Percentiles rank a stretch among this genome's conserved stretches.
These are phyloP conservation scores for Scelioninae gen. 2 DNA, from an alignment of 2,888 invertebrate genomes.

Conservation along the genomic window DNA sequence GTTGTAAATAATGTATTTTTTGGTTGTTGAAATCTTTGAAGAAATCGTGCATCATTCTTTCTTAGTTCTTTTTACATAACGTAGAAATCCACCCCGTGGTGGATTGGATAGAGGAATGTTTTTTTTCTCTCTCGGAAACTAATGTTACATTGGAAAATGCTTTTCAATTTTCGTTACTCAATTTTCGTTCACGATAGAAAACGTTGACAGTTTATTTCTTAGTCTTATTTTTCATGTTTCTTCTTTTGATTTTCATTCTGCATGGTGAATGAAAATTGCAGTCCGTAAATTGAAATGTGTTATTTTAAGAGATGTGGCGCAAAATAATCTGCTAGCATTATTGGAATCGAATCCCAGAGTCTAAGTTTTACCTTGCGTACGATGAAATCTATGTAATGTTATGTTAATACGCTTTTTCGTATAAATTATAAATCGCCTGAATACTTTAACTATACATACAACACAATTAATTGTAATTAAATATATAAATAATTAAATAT, in stretches of 20 bases:
- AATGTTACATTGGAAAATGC: conserved; percentile 35
- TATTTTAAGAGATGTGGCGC: conserved; percentile 29
- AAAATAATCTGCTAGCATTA: conserved; percentile 61
- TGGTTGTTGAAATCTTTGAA: conserved; percentile 55
- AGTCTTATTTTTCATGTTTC: neutral
- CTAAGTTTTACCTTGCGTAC: conserved; percentile 61
- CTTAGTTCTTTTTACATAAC: conserved; percentile 57
- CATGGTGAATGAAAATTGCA: conserved; percentile 25
- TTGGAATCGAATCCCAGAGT: conserved; percentile 61
- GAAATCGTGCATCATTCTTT: conserved; percentile 47
- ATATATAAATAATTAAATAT: conserved; percentile 66
- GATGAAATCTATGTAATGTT: conserved; percentile 62
- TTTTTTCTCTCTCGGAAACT: conserved; percentile 41
- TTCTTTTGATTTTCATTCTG: neutral
- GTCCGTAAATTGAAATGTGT: conserved; percentile 29
- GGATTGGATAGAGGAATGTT: conserved; percentile 60
- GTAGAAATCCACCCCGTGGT: conserved; percentile 54
- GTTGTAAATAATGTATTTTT: conserved; percentile 58
- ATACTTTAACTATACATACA: conserved; percentile 65
- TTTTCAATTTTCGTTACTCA: conserved; percentile 35
- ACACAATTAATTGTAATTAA: conserved; percentile 68
- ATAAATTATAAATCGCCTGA: conserved; percentile 69
- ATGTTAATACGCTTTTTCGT: conserved; percentile 68
- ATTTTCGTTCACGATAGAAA: conserved; percentile 14
- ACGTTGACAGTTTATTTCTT: neutral